Base-by-base conservation (phyloP, 2,797 vertebrate genomes). In the Oophaga sylvatica region DNA sequence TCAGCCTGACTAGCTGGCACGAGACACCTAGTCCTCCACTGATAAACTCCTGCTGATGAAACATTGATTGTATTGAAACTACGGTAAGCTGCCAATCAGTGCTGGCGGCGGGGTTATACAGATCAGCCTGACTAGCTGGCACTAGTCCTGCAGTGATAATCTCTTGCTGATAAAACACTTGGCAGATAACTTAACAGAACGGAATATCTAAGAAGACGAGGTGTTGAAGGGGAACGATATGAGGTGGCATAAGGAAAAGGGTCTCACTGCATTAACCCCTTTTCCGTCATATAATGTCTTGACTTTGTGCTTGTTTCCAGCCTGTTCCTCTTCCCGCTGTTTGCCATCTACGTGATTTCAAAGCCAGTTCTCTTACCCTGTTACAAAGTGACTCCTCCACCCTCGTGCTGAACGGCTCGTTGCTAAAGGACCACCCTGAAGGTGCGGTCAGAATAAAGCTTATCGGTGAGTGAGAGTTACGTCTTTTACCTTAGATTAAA, bases 281-380 rank as follows among this genome's bases (percentile, higher is more conserved):
- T 29, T 13, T 29, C 22, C 17, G 5, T 80, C 2, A 56, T 29
- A 12, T 10, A 2, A 10, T 80, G 62, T 62, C 26, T 7, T 22
- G 8, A 41, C 5, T 17, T 10, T 35, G 45, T 53, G 31, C 83
- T 83, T 19, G 31, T 91, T 90, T 92, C 16, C 90, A 95, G 95
- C 0, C 75, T 0, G 9, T 8, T 1, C 0, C 57, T 0, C 93
- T 94, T 67, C 95, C 92, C 0, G 84, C 3, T 4, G 87, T 79
- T 88, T 95, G 95, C 88, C 80, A 84, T 20, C 90, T 95, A 84
- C 85, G 16, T 31, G 94, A 93, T 81, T 93, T 94, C 84, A 89
- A 82, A 85, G 90, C 91, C 0, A 90, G 85, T 29, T 92, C 91
- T n/a, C 83, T 94, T 57, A 83, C 16, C 11, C 90, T 93, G 83